phyloP scores from a whole-genome alignment of 2,797 vertebrate species.

The Gila robusta region DNA sequence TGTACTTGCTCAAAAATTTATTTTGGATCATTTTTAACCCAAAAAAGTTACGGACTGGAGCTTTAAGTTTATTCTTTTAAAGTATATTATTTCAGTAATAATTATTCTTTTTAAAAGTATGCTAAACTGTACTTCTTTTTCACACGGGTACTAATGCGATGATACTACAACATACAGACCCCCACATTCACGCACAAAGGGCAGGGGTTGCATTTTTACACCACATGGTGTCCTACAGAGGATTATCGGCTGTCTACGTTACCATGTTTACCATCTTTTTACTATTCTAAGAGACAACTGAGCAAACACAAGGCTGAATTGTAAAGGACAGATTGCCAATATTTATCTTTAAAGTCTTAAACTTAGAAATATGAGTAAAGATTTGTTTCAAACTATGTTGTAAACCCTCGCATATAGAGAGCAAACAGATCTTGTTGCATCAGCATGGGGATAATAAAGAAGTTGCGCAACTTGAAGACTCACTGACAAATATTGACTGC shows the following conservation, averaged over 20 bases:
- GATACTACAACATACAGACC: not conserved
- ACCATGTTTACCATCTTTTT: not conserved
- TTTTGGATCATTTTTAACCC: no score
- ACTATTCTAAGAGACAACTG: constrained; percentile 38
- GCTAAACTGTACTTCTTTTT: not conserved
- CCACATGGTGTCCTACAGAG: constrained; percentile 40
- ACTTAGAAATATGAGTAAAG: constrained; percentile 10
- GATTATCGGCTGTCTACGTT: not conserved
- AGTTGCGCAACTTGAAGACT: constrained; percentile 12
- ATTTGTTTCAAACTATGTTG: constrained; percentile 14
- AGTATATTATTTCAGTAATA: no score
- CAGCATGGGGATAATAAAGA: constrained; percentile 6
- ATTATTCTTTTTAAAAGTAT: no score
- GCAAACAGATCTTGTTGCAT: constrained; percentile 22
- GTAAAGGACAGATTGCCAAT: constrained; percentile 24
- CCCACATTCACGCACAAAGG: constrained; percentile 5
- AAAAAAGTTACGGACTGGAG: no score
- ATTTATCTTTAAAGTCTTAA: constrained; percentile 27
- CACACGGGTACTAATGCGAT: not conserved
- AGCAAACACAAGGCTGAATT: constrained; percentile 44
- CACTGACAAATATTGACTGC: constrained; percentile 18
- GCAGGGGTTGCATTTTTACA: constrained; percentile 39
- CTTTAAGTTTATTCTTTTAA: no score
- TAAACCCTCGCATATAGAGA: not conserved
- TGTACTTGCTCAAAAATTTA: no score